phyloP scores from a whole-genome alignment of 2,113 vertebrate genomes.

The Myrmophylax atrothorax region DNA sequence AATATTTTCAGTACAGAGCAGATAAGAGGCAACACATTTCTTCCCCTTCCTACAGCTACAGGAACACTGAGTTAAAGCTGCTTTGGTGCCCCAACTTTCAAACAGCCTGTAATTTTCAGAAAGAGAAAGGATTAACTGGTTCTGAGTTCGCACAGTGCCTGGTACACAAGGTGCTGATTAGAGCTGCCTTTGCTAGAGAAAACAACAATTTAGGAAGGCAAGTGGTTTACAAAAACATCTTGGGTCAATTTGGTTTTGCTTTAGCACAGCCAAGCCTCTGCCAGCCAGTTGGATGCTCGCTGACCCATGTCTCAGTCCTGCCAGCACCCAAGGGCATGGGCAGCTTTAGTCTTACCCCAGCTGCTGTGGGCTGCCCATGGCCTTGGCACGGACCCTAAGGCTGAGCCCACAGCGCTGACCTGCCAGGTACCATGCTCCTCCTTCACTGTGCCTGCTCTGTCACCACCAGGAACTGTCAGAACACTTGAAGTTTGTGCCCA shows the following conservation, averaged over 20 bases:
- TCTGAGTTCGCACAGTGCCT: background rate
- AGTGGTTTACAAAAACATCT: background rate
- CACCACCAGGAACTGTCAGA: background rate
- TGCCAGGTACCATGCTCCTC: fast-evolving
- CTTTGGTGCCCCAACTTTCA: background rate
- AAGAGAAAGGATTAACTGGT: background rate
- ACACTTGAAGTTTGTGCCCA: background rate
- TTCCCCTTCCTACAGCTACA: background rate
- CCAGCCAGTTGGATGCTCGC: background rate
- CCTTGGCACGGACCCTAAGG: fast-evolving
- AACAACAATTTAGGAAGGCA: background rate
- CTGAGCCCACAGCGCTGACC: fast-evolving
- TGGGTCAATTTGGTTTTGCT: background rate
- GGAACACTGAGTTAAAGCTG: background rate
- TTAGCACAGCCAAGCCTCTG: background rate
- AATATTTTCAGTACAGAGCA: background rate
- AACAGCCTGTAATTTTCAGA: background rate
- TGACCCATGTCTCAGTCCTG: background rate
- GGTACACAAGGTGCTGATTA: background rate
- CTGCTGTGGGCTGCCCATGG: background rate
- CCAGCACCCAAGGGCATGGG: background rate
- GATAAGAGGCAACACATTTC: background rate
- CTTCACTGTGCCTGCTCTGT: background rate
- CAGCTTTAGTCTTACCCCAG: background rate
- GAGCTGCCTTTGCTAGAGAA: background rate